phyloP scores from a whole-genome alignment of 2,888 invertebrate genomes.

The Anodontia alba region DNA sequence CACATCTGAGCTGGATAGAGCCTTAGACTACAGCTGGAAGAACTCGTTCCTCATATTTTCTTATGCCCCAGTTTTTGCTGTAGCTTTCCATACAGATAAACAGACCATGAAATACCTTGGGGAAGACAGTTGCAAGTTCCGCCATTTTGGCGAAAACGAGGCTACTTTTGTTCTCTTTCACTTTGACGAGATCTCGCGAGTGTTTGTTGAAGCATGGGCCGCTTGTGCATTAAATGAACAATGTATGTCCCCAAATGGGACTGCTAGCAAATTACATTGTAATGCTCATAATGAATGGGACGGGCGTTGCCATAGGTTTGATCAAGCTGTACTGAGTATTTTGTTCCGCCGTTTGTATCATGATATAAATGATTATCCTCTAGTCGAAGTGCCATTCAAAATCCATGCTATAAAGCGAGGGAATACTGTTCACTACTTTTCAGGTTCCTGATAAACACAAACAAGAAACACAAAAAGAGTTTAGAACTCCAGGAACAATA shows the following conservation, averaged over 20 bases:
- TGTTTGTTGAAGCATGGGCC: conserved; percentile 51
- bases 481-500: too few species aligned
- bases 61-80: conserved; percentile 35
- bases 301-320: conserved; percentile 62
- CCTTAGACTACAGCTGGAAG: conserved; percentile 37
- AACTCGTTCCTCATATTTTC: conserved; percentile 53
- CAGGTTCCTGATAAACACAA: too few species aligned
- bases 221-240: conserved; percentile 49
- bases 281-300: conserved; percentile 13
- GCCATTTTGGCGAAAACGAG: conserved; percentile 57
- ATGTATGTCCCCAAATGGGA: conserved; percentile 48
- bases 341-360: conserved; percentile 56
- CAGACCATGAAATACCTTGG: conserved; percentile 43
- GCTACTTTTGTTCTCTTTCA: conserved; percentile 57
- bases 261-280: conserved; percentile 34
- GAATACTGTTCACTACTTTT: conserved; percentile 40
- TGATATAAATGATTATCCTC: conserved; percentile 53
- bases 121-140: conserved; percentile 56
- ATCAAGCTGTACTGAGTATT: conserved; percentile 61
- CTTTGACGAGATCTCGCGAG: conserved; percentile 46
- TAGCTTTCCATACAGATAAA: conserved; percentile 46
- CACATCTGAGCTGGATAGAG: conserved; percentile 37
- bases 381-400: conserved; percentile 42
- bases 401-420: conserved; percentile 52
- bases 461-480: too few species aligned